These are phyloP conservation scores for Epizoanthus rinbou DNA, from an alignment of 92 coral and sea anemone genomes.

Conservation along the genomic window DNA sequence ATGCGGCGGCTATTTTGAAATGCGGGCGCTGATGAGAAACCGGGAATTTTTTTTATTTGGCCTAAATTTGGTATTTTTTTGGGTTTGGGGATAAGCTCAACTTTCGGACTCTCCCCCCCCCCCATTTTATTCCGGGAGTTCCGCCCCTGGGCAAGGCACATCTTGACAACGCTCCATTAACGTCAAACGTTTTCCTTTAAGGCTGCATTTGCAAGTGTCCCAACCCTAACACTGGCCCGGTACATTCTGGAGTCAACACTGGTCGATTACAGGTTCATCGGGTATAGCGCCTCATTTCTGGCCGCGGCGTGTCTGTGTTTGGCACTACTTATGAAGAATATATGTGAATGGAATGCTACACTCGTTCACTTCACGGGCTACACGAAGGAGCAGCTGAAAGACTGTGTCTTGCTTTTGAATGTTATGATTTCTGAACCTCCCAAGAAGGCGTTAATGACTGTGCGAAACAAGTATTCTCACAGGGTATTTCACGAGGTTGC, in stretches of 20 bases:
- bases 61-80: not conserved
- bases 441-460: conserved; percentile 89
- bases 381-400: conserved; percentile 68
- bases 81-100: too few species aligned
- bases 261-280: conserved; percentile 71
- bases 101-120: too few species aligned
- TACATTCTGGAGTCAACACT: conserved; percentile 93
- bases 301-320: conserved; percentile 90
- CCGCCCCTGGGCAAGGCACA: too few species aligned
- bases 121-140: too few species aligned
- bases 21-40: not conserved
- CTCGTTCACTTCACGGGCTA: conserved; percentile 89
- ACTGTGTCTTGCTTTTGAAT: conserved; percentile 81
- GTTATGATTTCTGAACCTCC: conserved; percentile 85
- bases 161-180: not conserved
- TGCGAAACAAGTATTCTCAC: conserved; percentile 91
- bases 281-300: conserved; percentile 78
- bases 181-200: not conserved
- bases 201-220: conserved; percentile 87
- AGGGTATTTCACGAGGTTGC: conserved; percentile 95
- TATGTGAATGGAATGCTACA: conserved; percentile 87
- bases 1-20: too few species aligned
- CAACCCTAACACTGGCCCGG: conserved; percentile 93
- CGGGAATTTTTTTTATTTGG: not conserved
- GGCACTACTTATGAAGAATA: conserved; percentile 80